Conservation (phyloP, 1,140 invertebrate genomes). For the Drosophila ohnishii region DNA sequence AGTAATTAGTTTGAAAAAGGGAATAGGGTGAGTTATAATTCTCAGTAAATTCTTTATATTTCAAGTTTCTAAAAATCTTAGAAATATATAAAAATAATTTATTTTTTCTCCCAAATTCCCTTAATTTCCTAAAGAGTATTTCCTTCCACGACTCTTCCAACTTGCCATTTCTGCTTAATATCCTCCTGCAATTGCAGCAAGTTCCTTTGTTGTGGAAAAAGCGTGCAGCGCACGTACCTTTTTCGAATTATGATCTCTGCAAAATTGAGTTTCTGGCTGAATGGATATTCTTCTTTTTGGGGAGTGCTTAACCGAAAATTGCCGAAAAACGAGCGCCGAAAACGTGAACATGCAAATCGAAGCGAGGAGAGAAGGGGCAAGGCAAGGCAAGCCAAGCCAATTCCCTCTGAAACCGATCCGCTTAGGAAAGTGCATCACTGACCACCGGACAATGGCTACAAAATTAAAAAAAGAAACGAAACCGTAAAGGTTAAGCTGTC, state of each 20-base stretch:
- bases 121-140: conserved; percentile 12
- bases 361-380: not conserved
- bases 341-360: conserved; percentile 59
- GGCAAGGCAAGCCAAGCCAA: not conserved
- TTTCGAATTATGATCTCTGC: conserved; percentile 38
- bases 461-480: conserved; percentile 31
- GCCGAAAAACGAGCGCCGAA: conserved; percentile 45
- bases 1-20: too few species aligned
- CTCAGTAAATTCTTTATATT: too few species aligned
- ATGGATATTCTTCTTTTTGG: conserved; percentile 25
- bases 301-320: conserved; percentile 50
- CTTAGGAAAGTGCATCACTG: conserved; percentile 74
- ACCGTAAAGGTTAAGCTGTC: conserved; percentile 73
- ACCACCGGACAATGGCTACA: conserved; percentile 37
- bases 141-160: not conserved
- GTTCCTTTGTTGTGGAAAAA: conserved; percentile 46
- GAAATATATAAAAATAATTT: not conserved
- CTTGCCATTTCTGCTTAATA: not conserved
- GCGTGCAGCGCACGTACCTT: conserved; percentile 72
- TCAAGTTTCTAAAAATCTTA: not conserved
- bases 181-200: conserved; percentile 41
- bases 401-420: conserved; percentile 62
- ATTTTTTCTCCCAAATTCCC: not conserved
- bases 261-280: conserved; percentile 50
- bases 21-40: too few species aligned